Conservation (phyloP, 2,113 vertebrate species). For the Neotragus moschatus region DNA sequence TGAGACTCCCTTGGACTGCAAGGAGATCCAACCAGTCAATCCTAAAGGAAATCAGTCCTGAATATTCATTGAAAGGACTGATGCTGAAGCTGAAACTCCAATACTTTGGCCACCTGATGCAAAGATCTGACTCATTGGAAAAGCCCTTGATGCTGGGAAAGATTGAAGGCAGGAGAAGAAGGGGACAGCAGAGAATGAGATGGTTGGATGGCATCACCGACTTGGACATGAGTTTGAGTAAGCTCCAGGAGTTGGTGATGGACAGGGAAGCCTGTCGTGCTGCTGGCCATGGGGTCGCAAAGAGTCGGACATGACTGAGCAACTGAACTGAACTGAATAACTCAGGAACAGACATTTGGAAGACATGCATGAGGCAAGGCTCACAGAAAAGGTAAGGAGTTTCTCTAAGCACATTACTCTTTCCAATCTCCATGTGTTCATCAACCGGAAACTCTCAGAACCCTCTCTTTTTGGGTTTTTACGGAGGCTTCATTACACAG, state of each 20-base stretch:
- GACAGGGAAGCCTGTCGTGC: neutral
- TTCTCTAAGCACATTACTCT: neutral
- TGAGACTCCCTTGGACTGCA: neutral
- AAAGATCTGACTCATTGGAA: neutral
- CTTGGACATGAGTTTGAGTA: neutral
- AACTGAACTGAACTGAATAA: neutral
- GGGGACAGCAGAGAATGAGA: neutral
- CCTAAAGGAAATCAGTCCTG: neutral
- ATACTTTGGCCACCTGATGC: neutral
- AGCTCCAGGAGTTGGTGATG: neutral
- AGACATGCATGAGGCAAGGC: neutral
- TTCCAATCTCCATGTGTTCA: neutral
- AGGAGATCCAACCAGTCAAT: neutral
- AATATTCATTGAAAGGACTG: neutral
- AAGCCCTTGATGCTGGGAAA: neutral
- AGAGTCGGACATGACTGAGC: fast-evolving
- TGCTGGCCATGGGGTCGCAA: neutral
- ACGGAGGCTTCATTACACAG: neutral
- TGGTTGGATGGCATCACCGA: neutral
- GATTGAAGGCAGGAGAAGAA: neutral
- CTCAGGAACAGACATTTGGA: neutral
- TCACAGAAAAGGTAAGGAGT: neutral
- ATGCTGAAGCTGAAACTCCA: neutral
- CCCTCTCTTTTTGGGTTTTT: neutral
- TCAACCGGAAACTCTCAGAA: neutral